Percentiles rank a stretch among this genome's conserved stretches.
Conservation (phyloP, 2,888 invertebrate species). For the Linhomoeus sp. region DNA sequence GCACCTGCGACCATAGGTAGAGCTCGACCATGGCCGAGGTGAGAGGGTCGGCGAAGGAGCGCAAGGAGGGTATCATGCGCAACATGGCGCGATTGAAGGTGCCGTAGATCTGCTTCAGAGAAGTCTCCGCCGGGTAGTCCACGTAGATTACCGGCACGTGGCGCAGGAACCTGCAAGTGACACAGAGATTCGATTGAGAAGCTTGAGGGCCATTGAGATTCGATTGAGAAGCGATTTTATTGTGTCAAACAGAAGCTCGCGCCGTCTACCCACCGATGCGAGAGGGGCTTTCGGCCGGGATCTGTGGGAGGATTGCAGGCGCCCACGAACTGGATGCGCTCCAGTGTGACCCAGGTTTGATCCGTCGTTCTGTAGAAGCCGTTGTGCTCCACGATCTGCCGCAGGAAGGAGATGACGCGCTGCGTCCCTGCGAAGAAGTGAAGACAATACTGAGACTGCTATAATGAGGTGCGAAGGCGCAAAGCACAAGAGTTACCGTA, state of each 20-base stretch:
- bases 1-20: slow-evolving; percentile 67
- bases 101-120: slow-evolving; percentile 85
- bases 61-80: slow-evolving; percentile 67
- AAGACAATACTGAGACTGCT: too few species aligned
- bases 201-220: not conserved
- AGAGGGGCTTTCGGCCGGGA: slow-evolving; percentile 51
- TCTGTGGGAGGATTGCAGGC: slow-evolving; percentile 99
- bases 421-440: slow-evolving; percentile 43
- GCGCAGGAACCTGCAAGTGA: slow-evolving; percentile 37
- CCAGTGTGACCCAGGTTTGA: slow-evolving; percentile 87
- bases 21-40: slow-evolving; percentile 99
- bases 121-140: slow-evolving; percentile 94
- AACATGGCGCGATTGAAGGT: slow-evolving; percentile 97
- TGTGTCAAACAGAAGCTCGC: not conserved
- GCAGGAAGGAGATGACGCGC: slow-evolving; percentile 91
- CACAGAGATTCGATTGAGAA: not conserved
- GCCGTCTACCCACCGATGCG: slow-evolving; percentile 8
- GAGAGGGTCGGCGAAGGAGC: slow-evolving; percentile 80
- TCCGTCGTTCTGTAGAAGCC: slow-evolving; percentile 61
- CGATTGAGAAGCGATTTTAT: not conserved
- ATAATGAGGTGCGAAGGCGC: too few species aligned
- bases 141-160: slow-evolving; percentile 98
- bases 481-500: slow-evolving; percentile 47
- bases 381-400: slow-evolving; percentile 87
- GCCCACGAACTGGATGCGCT: slow-evolving; percentile 96